Percentiles rank a stretch among this genome's conserved stretches.
Conservation (phyloP, 2,113 vertebrate species). For the Cheirogaleus medius region DNA sequence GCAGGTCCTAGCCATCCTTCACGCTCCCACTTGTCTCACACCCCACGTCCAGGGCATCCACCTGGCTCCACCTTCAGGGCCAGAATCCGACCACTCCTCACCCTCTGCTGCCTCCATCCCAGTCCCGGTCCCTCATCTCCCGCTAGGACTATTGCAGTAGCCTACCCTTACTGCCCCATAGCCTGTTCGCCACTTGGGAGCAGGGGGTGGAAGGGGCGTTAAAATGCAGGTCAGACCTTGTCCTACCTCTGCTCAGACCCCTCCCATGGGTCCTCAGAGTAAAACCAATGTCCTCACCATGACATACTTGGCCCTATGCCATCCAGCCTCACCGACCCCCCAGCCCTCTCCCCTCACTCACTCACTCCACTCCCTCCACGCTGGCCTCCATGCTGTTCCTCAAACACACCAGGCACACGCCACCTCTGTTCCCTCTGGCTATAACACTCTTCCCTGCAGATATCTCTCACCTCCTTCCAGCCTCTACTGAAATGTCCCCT, state of each 20-base stretch:
- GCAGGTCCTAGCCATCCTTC: background rate
- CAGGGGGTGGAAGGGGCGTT: fast-evolving
- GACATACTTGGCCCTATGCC: background rate
- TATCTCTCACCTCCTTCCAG: background rate
- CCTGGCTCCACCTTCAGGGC: background rate
- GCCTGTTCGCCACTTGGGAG: background rate
- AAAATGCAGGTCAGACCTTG: background rate
- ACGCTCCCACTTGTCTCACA: background rate
- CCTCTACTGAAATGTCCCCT: background rate
- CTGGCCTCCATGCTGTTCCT: background rate
- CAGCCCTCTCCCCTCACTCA: background rate
- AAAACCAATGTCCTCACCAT: background rate
- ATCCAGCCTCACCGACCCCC: background rate
- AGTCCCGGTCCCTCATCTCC: background rate
- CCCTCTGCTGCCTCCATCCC: background rate
- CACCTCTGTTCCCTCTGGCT: background rate
- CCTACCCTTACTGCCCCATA: background rate
- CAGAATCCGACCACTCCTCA: background rate
- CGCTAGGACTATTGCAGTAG: background rate
- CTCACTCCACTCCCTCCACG: background rate
- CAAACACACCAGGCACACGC: background rate
- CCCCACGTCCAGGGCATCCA: background rate
- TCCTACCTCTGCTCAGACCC: background rate
- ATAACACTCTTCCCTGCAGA: background rate
- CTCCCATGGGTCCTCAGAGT: background rate